These are phyloP conservation scores for Perizoma affinitatum DNA, from an alignment of 2,888 invertebrate species.

Conservation along the genomic window DNA sequence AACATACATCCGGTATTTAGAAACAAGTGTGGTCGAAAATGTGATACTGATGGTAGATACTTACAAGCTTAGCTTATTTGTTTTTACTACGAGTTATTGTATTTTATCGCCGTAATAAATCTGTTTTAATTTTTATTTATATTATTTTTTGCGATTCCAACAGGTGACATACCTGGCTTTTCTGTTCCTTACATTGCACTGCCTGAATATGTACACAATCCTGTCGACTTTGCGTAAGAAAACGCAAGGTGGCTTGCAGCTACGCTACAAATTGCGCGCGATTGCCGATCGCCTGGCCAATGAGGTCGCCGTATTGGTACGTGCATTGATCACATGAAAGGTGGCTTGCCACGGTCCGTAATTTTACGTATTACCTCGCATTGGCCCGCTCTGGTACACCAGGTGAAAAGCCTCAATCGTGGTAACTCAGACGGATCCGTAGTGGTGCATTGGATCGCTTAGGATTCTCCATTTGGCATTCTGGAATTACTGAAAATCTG, in stretches of 20 bases:
- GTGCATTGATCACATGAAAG: conserved; percentile 41
- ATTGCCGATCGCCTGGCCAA: conserved; percentile 78
- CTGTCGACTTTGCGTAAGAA: conserved; percentile 95
- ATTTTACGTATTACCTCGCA: too few species aligned
- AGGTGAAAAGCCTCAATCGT: too few species aligned
- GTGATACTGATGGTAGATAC: conserved; percentile 31
- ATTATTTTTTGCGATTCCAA: conserved; percentile 58
- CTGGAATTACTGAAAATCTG: too few species aligned
- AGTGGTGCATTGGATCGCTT: too few species aligned
- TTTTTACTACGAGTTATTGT: conserved; percentile 62
- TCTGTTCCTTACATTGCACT: conserved; percentile 93
- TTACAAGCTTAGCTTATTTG: conserved; percentile 42
- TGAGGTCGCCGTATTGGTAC: conserved; percentile 75
- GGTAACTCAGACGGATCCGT: too few species aligned
- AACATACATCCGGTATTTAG: not conserved
- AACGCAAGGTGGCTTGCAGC: conserved; percentile 83
- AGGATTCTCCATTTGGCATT: too few species aligned
- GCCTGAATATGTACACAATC: conserved; percentile 95
- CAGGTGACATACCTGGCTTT: conserved; percentile 92
- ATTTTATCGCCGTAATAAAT: conserved; percentile 65
- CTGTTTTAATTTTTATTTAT: conserved; percentile 53
- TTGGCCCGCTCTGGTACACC: too few species aligned
- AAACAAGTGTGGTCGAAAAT: not conserved
- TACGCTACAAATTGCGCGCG: conserved; percentile 84
- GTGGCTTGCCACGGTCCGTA: too few species aligned